Conservation (phyloP, 37 sponge, comb jelly and placozoan species). For the Ianthella basta region DNA sequence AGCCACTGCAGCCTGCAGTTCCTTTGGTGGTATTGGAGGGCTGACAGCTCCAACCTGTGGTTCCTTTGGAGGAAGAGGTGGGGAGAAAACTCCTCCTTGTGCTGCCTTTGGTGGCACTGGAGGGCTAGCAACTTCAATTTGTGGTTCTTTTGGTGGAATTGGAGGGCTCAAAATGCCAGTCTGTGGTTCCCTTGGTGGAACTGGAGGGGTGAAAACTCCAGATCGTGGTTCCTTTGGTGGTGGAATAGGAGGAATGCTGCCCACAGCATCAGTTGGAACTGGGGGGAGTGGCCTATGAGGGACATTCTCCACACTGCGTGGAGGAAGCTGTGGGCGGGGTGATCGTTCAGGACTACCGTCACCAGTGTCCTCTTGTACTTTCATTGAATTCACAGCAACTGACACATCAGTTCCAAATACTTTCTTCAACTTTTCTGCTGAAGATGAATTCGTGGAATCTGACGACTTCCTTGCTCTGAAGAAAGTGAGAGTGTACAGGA, state of each 20-base stretch:
- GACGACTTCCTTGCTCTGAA: too few relatives aligned
- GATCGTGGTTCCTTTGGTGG: background rate
- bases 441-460: too few relatives aligned
- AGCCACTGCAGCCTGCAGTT: too few relatives aligned
- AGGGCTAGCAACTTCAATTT: background rate
- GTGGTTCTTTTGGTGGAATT: background rate
- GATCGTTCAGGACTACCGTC: too few relatives aligned
- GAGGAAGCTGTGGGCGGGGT: background rate
- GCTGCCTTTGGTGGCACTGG: background rate
- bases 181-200: background rate
- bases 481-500: too few relatives aligned
- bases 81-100: background rate
- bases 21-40: too few relatives aligned
- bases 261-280: background rate
- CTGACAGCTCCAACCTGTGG: too few relatives aligned
- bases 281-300: background rate
- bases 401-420: too few relatives aligned
- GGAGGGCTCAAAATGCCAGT: background rate
- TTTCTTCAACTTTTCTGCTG: too few relatives aligned
- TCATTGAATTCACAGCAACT: too few relatives aligned
- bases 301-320: background rate
- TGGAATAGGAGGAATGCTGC: background rate
- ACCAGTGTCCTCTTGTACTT: too few relatives aligned
- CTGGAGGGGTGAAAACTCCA: background rate
- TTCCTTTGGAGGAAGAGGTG: constrained; percentile 4